These are phyloP conservation scores for Acrocephalus kingi DNA, from an alignment of 2,113 vertebrate genomes.

Conservation along the genomic window DNA sequence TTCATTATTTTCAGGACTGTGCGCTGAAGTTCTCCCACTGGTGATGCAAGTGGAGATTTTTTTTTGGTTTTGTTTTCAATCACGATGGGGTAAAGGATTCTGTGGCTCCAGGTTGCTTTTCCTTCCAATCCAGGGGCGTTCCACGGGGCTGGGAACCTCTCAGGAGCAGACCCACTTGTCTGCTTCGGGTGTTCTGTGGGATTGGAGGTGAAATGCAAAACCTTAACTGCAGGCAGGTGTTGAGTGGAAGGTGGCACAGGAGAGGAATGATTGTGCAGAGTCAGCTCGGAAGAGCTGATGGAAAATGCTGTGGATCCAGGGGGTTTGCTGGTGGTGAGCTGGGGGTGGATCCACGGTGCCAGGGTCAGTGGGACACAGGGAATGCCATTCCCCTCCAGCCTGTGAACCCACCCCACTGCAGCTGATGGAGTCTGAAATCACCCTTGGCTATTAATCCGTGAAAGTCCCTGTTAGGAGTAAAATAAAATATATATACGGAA, in stretches of 20 bases:
- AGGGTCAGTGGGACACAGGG: neutral
- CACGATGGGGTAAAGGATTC: neutral
- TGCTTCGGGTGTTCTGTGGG: rapidly evolving
- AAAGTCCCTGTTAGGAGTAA: slow-evolving; percentile 58
- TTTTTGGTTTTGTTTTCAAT: neutral
- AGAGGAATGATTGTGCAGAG: neutral
- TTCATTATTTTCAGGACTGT: slow-evolving; percentile 42
- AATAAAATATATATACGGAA: slow-evolving; percentile 36
- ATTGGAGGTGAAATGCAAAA: neutral
- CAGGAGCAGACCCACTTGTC: rapidly evolving
- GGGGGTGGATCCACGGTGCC: rapidly evolving
- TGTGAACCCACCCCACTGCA: neutral
- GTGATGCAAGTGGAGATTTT: neutral
- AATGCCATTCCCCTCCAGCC: neutral
- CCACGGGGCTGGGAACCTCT: neutral
- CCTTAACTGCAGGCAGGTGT: neutral
- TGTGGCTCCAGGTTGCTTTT: neutral
- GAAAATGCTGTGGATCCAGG: rapidly evolving
- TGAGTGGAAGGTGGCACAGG: neutral
- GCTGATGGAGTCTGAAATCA: neutral
- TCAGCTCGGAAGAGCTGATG: neutral
- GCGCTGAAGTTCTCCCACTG: neutral
- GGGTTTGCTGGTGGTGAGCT: neutral
- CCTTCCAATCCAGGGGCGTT: rapidly evolving
- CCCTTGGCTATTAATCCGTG: slow-evolving; percentile 55